Evolutionary conservation across 2,888 invertebrate species (phyloP), one percentile per base, ranked within the genome.

Genomic region (Leptinotarsa rubiginosa): DNA sequence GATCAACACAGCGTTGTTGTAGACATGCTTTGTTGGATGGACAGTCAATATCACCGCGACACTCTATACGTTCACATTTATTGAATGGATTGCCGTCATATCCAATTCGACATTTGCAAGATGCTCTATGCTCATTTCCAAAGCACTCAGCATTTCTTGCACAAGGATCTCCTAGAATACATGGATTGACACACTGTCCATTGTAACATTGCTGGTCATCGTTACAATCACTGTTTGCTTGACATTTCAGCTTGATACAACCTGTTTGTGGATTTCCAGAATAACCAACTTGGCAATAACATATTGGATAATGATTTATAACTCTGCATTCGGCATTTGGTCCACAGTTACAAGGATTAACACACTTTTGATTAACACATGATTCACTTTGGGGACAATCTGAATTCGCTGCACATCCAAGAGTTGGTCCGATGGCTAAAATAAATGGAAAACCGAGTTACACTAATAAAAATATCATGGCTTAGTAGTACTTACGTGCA

Each of bases 341-440:
- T 66, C 96, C 97, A 83, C 96, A 96, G 83, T 94, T 94, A 85
- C 97, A 97, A 1, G 97, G 97, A 84, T 92, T 93, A 13, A 93
- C 92, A 85, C 96, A 97, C 22, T 91, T 89, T 50, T 91, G 90
- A 83, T 96, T 96, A 70, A 96, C 91, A 85, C 97, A 97, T 1
- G 96, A 93, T 88, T 96, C 94, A 49, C 94, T 93, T 74, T 92
- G 89, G 5, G 95, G 92, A 85, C 97, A 97, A 78, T 96, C 96
- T 10, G 93, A 91, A 85, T 93, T 94, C 1, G 94, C 92, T 82
- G 91, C 91, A 85, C 96, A 96, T 66, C 94, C 95, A 16, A 93
- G 90, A 16, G 91, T 89, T 47, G 91, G 90, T 78, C 91, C 90
- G 76, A 89, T 89, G 82, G 92, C 92, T 93, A 73, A 68, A 84